phyloP scores from a whole-genome alignment of 1,140 invertebrate species.

The Xylocopa sonorina region DNA sequence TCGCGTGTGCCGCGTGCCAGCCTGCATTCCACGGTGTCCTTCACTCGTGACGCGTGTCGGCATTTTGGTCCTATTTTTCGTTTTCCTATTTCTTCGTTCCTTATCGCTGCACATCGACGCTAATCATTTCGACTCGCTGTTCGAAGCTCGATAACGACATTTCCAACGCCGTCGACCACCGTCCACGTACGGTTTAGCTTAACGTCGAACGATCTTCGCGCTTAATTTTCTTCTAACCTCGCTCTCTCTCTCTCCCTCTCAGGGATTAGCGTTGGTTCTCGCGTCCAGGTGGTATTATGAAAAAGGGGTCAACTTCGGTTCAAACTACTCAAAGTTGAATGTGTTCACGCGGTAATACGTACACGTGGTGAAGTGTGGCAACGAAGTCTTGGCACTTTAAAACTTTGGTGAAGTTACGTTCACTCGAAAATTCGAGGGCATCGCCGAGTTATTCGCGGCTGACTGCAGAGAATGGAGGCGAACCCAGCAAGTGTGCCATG shows the following conservation, averaged over 20 bases:
- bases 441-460: not conserved
- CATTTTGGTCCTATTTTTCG: not conserved
- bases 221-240: too few species aligned
- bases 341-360: not conserved
- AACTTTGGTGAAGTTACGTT: slow-evolving; percentile 13
- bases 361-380: not conserved
- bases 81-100: not conserved
- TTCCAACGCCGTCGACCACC: too few species aligned
- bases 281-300: too few species aligned
- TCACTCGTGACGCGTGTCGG: slow-evolving; percentile 6
- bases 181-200: too few species aligned
- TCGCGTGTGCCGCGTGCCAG: slow-evolving; percentile 1
- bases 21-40: slow-evolving; percentile 39
- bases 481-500: not conserved
- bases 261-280: too few species aligned
- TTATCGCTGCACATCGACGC: not conserved
- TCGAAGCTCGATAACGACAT: too few species aligned
- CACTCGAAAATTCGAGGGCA: slow-evolving; percentile 20
- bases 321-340: not conserved
- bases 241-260: too few species aligned
- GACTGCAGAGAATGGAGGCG: not conserved
- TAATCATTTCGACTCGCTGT: too few species aligned
- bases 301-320: not conserved
- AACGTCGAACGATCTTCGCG: too few species aligned
- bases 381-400: slow-evolving; percentile 34